Conservation (phyloP, 2,113 vertebrate species). For the Apteryx mantelli region DNA sequence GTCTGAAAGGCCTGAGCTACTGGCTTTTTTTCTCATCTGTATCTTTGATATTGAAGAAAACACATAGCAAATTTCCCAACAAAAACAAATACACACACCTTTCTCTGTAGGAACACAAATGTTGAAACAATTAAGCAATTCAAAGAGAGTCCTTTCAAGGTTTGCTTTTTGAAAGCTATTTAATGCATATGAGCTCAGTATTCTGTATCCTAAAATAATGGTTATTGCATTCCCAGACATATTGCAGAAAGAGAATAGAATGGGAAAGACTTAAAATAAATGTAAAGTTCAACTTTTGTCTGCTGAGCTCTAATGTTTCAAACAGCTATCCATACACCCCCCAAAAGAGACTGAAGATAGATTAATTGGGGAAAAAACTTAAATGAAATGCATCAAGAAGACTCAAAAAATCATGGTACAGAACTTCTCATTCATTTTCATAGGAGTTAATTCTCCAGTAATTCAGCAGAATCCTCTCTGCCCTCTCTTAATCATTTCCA, state of each 20-base stretch:
- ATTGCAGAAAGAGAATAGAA: background rate
- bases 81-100: background rate
- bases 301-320: background rate
- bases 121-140: background rate
- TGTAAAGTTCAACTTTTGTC: background rate
- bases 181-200: background rate
- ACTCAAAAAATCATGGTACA: background rate
- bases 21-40: background rate
- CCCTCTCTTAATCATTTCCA: background rate
- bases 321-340: background rate
- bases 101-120: background rate
- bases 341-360: background rate
- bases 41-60: background rate
- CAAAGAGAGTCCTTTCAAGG: background rate
- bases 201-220: background rate
- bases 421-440: background rate
- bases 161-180: background rate
- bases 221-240: background rate
- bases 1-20: background rate
- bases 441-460: background rate
- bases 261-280: background rate
- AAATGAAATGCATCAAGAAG: background rate
- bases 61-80: background rate
- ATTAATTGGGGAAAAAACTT: background rate
- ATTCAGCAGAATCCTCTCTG: background rate